These are phyloP conservation scores for Cyprinodon diabolis DNA, from an alignment of 2,797 vertebrate species.

Conservation along the genomic window DNA sequence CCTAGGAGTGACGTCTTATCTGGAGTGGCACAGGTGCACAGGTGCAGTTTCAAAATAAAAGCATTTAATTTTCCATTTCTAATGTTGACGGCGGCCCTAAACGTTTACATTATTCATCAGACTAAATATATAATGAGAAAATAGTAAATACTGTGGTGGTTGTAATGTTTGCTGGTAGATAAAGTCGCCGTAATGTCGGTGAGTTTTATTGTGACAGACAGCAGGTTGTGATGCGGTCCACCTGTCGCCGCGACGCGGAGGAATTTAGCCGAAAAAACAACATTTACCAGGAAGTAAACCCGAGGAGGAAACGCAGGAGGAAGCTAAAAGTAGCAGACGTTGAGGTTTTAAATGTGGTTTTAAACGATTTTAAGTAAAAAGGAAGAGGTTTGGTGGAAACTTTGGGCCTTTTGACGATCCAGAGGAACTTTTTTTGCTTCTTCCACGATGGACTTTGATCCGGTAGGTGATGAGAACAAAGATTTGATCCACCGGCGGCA, in stretches of 20 bases:
- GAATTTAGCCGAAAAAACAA: constrained; percentile 52
- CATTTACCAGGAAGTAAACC: constrained; percentile 76
- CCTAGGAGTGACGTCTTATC: constrained; percentile 2
- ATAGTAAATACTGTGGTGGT: neutral
- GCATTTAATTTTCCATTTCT: neutral
- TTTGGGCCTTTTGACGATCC: neutral
- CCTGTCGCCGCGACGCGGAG: constrained; percentile 28
- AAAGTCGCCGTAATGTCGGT: neutral
- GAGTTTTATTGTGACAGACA: constrained; percentile 6
- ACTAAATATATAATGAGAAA: neutral
- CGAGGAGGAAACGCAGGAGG: constrained; percentile 32
- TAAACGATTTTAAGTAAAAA: constrained; percentile 4
- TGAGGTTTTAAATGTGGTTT: neutral
- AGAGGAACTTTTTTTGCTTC: constrained; percentile 6
- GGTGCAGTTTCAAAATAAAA: constrained; percentile 41
- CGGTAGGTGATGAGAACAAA: constrained; percentile 57
- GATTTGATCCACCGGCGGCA: neutral
- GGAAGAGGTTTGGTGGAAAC: neutral
- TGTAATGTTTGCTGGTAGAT: no score
- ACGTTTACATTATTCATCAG: no score
- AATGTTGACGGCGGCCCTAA: neutral
- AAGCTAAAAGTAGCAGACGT: constrained; percentile 8
- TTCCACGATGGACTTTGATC: constrained; percentile 66
- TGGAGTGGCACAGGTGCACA: neutral
- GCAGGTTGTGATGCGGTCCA: fast-evolving